These are phyloP conservation scores for Saturnia pavonia DNA, from an alignment of 2,888 invertebrate genomes.

Conservation along the genomic window DNA sequence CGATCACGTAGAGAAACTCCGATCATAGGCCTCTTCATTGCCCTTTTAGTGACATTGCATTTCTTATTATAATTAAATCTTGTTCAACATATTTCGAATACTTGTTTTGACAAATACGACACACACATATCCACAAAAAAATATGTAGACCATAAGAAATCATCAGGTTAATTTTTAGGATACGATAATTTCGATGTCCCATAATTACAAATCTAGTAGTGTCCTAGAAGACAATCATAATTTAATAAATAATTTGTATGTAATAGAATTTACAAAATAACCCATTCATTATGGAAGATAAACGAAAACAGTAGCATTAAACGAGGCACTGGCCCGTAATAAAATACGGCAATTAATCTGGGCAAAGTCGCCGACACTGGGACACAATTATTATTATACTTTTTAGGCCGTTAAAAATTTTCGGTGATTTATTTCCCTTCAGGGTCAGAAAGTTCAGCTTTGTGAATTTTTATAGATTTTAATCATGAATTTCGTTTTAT, in stretches of 20 bases:
- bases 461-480: conserved; percentile 18
- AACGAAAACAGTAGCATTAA: conserved; percentile 39
- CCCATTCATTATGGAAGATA: conserved; percentile 37
- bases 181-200: too few species aligned
- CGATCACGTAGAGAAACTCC: too few species aligned
- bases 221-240: neutral
- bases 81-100: too few species aligned
- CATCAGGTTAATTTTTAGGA: too few species aligned
- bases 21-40: too few species aligned
- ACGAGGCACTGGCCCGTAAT: conserved; percentile 38
- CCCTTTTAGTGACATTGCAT: too few species aligned
- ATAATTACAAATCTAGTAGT: neutral
- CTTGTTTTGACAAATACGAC: too few species aligned
- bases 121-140: too few species aligned
- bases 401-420: conserved; percentile 44
- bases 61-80: too few species aligned
- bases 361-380: conserved; percentile 49
- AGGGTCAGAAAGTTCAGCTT: conserved; percentile 32
- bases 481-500: conserved; percentile 5
- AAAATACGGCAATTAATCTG: conserved; percentile 56
- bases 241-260: neutral
- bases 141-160: too few species aligned
- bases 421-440: conserved; percentile 41
- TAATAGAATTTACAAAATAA: conserved; percentile 15
- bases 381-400: conserved; percentile 52